phyloP scores from a whole-genome alignment of 2,888 invertebrate genomes.

The Latrodectus hesperus region DNA sequence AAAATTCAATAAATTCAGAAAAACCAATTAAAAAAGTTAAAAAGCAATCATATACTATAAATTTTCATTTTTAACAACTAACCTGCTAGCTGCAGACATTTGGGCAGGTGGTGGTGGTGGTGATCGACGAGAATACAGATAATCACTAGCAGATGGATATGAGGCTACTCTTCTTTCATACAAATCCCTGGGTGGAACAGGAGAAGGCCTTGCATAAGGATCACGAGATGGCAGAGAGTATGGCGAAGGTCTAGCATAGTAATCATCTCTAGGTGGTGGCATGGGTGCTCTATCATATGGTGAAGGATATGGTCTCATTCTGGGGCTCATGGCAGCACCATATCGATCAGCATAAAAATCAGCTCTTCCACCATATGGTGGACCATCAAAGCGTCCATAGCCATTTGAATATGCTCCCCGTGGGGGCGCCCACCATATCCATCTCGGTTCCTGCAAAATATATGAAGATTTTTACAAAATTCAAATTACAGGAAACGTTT shows the following conservation, averaged over 20 bases:
- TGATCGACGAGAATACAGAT: constrained; percentile 59
- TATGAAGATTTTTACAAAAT: neutral
- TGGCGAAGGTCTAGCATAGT: constrained; percentile 27
- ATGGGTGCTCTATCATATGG: constrained; percentile 51
- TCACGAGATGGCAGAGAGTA: constrained; percentile 43
- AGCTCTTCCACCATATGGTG: constrained; percentile 15
- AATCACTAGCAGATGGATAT: constrained; percentile 54
- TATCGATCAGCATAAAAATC: constrained; percentile 43
- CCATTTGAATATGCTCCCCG: constrained; percentile 51
- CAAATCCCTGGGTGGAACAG: constrained; percentile 18
- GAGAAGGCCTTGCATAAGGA: constrained; percentile 29
- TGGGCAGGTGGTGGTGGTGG: constrained; percentile 48
- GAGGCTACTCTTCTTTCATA: constrained; percentile 44
- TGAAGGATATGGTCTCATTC: constrained; percentile 54
- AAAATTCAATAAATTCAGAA: neutral
- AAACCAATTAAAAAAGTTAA: neutral
- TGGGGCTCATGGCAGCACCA: constrained; percentile 23
- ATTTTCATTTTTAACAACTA: neutral
- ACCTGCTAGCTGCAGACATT: constrained; percentile 19
- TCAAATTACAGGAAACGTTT: neutral
- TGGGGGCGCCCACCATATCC: constrained; percentile 24
- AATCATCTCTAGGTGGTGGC: constrained; percentile 42
- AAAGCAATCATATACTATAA: neutral
- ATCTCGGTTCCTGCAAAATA: constrained; percentile 3
- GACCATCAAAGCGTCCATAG: constrained; percentile 34